A percentile compares a stretch with the other conserved stretches of the same genome.
phyloP scores from a whole-genome alignment of 30 jellyfish, hydroid and myxozoan genomes.

The Aurelia aurita complex sp. Pacific region DNA sequence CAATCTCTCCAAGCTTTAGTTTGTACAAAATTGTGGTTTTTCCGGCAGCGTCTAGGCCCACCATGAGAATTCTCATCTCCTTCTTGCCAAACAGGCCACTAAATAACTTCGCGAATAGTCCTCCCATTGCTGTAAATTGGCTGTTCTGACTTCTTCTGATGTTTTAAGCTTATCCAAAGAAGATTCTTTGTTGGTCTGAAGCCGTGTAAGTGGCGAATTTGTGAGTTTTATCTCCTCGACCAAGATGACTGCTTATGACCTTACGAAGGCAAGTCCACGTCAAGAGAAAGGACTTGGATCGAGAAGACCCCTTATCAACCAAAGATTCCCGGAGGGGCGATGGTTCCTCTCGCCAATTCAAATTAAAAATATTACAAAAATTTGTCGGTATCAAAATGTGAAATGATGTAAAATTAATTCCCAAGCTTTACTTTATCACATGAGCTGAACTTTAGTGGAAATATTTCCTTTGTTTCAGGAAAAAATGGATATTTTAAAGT shows the following conservation, averaged over 20 bases:
- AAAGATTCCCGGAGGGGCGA: neutral
- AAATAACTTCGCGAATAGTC: slow-evolving; percentile 51
- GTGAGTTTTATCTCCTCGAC: neutral
- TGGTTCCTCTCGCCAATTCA: neutral
- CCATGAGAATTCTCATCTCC: slow-evolving; percentile 96
- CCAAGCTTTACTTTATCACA: neutral
- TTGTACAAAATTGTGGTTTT: slow-evolving; percentile 98
- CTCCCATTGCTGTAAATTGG: slow-evolving; percentile 42
- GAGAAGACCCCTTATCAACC: slow-evolving; percentile 42
- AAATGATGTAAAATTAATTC: neutral
- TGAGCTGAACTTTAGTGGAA: neutral
- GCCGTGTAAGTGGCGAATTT: slow-evolving; percentile 76
- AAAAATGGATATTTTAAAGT: too few species aligned
- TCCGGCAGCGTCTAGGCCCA: slow-evolving; percentile 99
- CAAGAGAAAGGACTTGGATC: slow-evolving; percentile 54
- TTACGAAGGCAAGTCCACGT: slow-evolving; percentile 63
- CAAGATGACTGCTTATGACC: slow-evolving; percentile 44
- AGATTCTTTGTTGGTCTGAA: slow-evolving; percentile 75
- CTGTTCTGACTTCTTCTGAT: too few species aligned
- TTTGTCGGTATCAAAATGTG: neutral
- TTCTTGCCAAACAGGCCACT: slow-evolving; percentile 82
- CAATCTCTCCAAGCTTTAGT: slow-evolving; percentile 94
- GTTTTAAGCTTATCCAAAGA: neutral
- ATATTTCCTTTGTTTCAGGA: too few species aligned
- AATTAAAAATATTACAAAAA: neutral